Evolutionary conservation across 2,888 invertebrate genomes (phyloP).

Genomic region (Melanotus villosus): DNA sequence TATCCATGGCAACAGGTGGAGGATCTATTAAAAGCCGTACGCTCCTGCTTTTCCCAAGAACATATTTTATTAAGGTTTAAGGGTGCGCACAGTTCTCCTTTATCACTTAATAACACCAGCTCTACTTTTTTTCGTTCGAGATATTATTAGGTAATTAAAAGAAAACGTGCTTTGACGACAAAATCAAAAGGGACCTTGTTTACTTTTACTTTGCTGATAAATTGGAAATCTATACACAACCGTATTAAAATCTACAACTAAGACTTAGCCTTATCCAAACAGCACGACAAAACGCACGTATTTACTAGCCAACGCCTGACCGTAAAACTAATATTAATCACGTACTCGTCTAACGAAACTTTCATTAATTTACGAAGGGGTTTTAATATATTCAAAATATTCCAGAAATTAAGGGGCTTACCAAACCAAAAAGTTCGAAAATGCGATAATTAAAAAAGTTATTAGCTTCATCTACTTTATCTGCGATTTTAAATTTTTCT

Average conservation of each 20-base stretch:
- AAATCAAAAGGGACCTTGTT: neutral
- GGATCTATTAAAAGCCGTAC: conserved; percentile 35
- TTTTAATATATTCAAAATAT: conserved; percentile 16
- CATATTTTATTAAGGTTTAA: conserved; percentile 27
- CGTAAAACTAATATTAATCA: too few species aligned
- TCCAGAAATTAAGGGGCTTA: neutral
- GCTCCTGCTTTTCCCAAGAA: conserved; percentile 29
- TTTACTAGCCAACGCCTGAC: too few species aligned
- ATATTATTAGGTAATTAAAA: conserved; percentile 20
- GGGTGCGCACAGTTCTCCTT: conserved; percentile 9
- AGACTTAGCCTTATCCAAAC: too few species aligned
- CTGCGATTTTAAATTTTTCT: neutral
- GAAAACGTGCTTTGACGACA: neutral
- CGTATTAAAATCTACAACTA: neutral
- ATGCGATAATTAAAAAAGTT: conserved; percentile 20
- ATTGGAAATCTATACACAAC: neutral
- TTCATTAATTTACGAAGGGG: too few species aligned
- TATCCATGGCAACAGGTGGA: conserved; percentile 39
- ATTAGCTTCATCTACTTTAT: conserved; percentile 12
- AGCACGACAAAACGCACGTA: too few species aligned
- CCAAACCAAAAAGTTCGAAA: neutral
- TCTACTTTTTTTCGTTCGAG: conserved; percentile 2
- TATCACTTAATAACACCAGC: conserved; percentile 29
- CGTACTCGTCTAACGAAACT: too few species aligned
- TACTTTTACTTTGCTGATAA: neutral